These are phyloP conservation scores for Hyposmocoma kahamanoa DNA, from an alignment of 1,140 invertebrate species.

Conservation along the genomic window DNA sequence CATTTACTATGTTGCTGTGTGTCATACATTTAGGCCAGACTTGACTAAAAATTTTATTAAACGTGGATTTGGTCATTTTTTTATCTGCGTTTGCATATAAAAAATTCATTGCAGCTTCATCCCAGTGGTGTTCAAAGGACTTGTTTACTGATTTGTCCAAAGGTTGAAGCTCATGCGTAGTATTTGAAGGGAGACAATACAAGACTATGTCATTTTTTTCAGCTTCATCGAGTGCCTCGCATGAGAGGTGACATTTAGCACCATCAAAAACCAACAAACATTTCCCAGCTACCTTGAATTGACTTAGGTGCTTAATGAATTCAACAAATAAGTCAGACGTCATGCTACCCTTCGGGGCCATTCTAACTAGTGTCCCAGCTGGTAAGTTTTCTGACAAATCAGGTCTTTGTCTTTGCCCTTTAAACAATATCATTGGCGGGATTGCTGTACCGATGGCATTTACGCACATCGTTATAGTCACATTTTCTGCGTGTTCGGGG, in stretches of 20 bases:
- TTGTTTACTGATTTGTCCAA: slow-evolving; percentile 39
- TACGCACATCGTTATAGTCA: slow-evolving; percentile 40
- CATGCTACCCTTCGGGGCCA: slow-evolving; percentile 36
- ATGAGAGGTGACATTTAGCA: slow-evolving; percentile 29
- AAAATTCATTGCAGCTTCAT: no score
- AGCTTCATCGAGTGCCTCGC: slow-evolving; percentile 29
- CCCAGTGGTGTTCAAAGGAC: slow-evolving; percentile 40
- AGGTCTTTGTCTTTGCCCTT: slow-evolving; percentile 25
- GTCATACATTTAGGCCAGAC: no score
- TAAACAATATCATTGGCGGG: slow-evolving; percentile 41
- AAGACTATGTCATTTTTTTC: slow-evolving; percentile 25
- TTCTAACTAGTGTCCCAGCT: slow-evolving; percentile 17
- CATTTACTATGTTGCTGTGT: no score
- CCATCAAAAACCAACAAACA: slow-evolving; percentile 41
- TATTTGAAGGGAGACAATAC: slow-evolving; percentile 39
- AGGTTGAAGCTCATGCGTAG: slow-evolving; percentile 22
- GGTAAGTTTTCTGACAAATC: slow-evolving; percentile 25
- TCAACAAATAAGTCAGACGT: slow-evolving; percentile 29
- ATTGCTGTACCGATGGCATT: slow-evolving; percentile 15
- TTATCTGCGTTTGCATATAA: no score
- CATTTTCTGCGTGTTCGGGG: slow-evolving; percentile 39
- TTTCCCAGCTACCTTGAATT: slow-evolving; percentile 22
- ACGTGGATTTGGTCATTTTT: no score
- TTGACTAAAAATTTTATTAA: no score
- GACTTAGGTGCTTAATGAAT: slow-evolving; percentile 31